These are phyloP conservation scores for Elegia similella DNA, from an alignment of 2,888 invertebrate species.

Conservation along the genomic window DNA sequence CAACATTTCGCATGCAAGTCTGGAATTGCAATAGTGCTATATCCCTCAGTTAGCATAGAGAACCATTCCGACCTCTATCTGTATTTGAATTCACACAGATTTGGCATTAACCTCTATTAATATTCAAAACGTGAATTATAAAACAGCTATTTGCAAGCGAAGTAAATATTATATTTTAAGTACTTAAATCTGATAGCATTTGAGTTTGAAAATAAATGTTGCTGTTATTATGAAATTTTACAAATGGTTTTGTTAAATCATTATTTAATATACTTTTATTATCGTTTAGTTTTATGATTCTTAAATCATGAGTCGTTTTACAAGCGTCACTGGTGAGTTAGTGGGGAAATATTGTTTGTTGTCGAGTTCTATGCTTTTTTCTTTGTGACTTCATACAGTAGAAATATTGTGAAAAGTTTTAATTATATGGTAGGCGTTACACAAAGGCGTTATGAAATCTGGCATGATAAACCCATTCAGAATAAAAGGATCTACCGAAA, in stretches of 20 bases:
- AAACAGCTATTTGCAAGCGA: too few species aligned
- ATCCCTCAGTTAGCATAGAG: neutral
- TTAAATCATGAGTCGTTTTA: neutral
- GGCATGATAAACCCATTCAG: too few species aligned
- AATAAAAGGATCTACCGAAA: too few species aligned
- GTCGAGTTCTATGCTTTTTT: too few species aligned
- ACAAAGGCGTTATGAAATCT: too few species aligned
- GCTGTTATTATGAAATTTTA: neutral
- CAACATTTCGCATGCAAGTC: slow-evolving; percentile 13
- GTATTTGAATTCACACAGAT: neutral
- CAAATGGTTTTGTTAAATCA: neutral
- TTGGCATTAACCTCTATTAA: neutral
- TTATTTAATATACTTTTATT: neutral
- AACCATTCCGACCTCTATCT: neutral
- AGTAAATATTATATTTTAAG: neutral
- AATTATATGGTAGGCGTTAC: too few species aligned
- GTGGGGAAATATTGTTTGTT: too few species aligned
- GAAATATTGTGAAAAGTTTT: too few species aligned
- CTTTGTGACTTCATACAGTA: too few species aligned
- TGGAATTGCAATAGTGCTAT: neutral
- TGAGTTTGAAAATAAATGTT: neutral
- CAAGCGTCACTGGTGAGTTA: too few species aligned
- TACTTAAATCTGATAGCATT: neutral
- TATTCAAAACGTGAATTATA: neutral
- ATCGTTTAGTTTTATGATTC: neutral